Base-by-base conservation (phyloP, 2,113 vertebrate genomes). In the Ictalurus furcatus region DNA sequence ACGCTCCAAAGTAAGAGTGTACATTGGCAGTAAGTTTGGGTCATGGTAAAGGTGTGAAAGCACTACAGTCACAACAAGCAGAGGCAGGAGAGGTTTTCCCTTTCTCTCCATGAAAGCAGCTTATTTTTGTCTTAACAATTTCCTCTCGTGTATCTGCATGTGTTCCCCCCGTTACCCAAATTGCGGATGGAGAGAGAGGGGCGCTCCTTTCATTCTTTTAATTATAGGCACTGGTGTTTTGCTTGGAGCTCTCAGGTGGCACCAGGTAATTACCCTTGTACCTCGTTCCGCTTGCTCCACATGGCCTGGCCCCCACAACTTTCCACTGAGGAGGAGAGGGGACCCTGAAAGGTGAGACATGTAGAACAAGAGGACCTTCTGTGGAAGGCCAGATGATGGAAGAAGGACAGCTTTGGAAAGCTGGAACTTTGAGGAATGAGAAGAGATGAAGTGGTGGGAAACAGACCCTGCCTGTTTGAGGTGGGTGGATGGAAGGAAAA, bases 161-260 rank as follows among this genome's bases (percentile, higher is more conserved):
- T 67, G 40, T 63, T 17, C 61, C 84, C 84, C 79, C 44, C 44
- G 61, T 23, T 54, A 61, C 48, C 37, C 71, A 23, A 56, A 78
- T 85, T 82, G 54, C n/a, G 44, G 87, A 89, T 28, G 30, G 40
- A 85, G 87, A 30, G 86, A 58, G 79, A 79, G 67, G 61, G 81
- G 23, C 69, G 71, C 59, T 16, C 74, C 89, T 87, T 90, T 89
- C 89, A 86, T 87, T 90, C 87, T 88, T 74, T 90, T 92, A 92
- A 91, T 93, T 90, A 87, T 88, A 89, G 85, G 84, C 89, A 65
- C 86, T 84, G 61, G 82, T 92, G 90, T 92, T 92, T 88, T 91
- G 91, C 89, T 92, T 93, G 92, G 90, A 88, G 85, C 78, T 88
- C 89, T 93, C 89, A 34, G 89, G 92, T 90, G 91, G 88, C 91